These are phyloP conservation scores for Sander lucioperca DNA, from an alignment of 2,113 vertebrate genomes.

Conservation along the genomic window DNA sequence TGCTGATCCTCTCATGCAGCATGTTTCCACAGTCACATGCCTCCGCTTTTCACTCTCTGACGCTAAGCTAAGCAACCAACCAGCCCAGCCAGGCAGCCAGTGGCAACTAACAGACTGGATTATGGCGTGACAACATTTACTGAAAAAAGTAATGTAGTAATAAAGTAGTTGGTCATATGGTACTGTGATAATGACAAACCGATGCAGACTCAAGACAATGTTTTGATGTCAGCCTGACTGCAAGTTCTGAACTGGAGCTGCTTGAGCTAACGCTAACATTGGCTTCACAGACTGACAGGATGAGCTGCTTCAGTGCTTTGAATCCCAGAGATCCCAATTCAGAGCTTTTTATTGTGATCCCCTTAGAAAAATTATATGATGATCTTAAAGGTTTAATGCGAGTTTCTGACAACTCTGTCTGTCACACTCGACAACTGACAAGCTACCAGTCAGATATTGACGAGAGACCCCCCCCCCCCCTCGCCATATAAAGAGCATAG, in stretches of 20 bases:
- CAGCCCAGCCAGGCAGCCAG: no score
- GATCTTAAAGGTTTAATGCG: conserved; percentile 25
- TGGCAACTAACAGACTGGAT: no score
- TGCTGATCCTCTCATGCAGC: no score
- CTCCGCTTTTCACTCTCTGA: no score
- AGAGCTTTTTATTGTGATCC: conserved; percentile 32
- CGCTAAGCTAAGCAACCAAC: no score
- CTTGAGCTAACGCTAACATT: background rate
- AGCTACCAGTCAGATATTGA: conserved; percentile 43
- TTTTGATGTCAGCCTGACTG: background rate
- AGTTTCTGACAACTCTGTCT: conserved; percentile 11
- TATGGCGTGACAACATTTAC: no score
- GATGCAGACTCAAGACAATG: background rate
- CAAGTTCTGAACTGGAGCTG: conserved; percentile 7
- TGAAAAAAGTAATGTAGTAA: no score
- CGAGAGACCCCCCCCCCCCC: conserved; percentile 8
- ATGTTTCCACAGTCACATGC: no score
- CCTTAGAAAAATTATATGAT: conserved; percentile 4
- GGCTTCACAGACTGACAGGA: conserved; percentile 21
- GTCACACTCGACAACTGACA: conserved; percentile 2
- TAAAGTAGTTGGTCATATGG: background rate
- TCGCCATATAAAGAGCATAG: background rate
- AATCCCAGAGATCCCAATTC: conserved; percentile 27
- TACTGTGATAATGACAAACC: background rate
- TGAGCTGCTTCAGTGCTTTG: conserved; percentile 26